These are phyloP conservation scores for Acipenser ruthenus DNA, from an alignment of 2,797 vertebrate genomes.

Conservation along the genomic window DNA sequence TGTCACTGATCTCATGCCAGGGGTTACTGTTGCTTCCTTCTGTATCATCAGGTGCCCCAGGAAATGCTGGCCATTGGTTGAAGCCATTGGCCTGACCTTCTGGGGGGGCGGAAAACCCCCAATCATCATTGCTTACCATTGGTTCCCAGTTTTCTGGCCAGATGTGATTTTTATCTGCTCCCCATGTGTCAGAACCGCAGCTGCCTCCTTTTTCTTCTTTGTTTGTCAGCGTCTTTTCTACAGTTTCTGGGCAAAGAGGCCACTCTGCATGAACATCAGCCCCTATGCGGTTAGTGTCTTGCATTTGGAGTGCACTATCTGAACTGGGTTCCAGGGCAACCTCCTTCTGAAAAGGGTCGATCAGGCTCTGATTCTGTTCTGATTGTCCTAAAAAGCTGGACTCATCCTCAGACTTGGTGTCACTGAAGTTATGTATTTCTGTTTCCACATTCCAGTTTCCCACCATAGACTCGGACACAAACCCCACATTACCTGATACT, in stretches of 20 bases:
- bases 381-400: neutral
- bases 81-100: slow-evolving; percentile 45
- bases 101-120: slow-evolving; percentile 41
- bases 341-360: neutral
- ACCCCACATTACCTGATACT: slow-evolving; percentile 6
- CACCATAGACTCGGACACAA: neutral
- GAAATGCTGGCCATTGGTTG: slow-evolving; percentile 48
- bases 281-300: neutral
- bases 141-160: slow-evolving; percentile 53
- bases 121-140: slow-evolving; percentile 38
- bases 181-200: slow-evolving; percentile 52
- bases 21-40: slow-evolving; percentile 33
- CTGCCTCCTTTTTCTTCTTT: slow-evolving; percentile 11
- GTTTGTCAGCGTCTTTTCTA: neutral
- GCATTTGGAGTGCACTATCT: neutral
- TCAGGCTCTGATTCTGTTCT: neutral
- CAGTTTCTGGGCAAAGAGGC: slow-evolving; percentile 1
- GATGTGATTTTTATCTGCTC: slow-evolving; percentile 29
- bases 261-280: neutral
- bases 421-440: neutral
- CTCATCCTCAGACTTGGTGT: neutral
- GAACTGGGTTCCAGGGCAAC: neutral
- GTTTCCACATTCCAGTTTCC: neutral
- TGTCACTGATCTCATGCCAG: slow-evolving; percentile 51
- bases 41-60: slow-evolving; percentile 34